Percentiles rank a stretch among this genome's conserved stretches.
Conservation (phyloP, 2,113 vertebrate species). For the Entelurus aequoreus region DNA sequence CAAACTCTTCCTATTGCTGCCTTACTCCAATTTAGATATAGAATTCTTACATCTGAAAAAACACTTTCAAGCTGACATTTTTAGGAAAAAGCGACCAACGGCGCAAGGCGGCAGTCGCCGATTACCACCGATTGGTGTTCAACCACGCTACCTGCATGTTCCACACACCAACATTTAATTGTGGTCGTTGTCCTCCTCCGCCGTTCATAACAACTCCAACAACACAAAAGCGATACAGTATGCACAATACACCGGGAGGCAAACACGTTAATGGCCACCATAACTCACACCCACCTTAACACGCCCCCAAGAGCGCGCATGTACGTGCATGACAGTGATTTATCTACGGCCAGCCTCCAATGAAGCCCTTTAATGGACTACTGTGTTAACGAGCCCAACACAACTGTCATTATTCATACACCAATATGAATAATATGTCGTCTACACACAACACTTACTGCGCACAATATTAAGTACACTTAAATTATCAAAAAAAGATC, state of each 20-base stretch:
- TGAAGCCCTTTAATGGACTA: slow-evolving; percentile 23
- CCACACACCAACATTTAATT: too few species aligned
- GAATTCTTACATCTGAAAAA: too few species aligned
- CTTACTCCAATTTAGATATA: too few species aligned
- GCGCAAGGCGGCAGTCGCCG: too few species aligned
- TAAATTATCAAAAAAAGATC: too few species aligned
- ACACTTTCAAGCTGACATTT: too few species aligned
- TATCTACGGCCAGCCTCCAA: slow-evolving; percentile 11
- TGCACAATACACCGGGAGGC: not conserved
- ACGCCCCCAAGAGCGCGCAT: slow-evolving; percentile 28
- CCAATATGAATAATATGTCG: not conserved
- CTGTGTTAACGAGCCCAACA: slow-evolving; percentile 29
- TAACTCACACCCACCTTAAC: slow-evolving; percentile 41
- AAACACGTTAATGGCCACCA: slow-evolving; percentile 31
- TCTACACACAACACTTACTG: not conserved
- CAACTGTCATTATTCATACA: not conserved
- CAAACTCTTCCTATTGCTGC: too few species aligned
- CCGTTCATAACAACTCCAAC: not conserved
- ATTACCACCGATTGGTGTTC: too few species aligned
- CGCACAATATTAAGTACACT: not conserved
- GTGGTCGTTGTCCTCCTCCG: too few species aligned
- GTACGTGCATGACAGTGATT: slow-evolving; percentile 25
- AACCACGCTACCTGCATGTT: too few species aligned
- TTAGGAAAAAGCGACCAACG: too few species aligned
- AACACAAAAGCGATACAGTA: not conserved